Percentiles rank a stretch among this genome's conserved stretches.
phyloP scores from a whole-genome alignment of 2,888 invertebrate species.

The Rhopalosiphum nymphaeae region DNA sequence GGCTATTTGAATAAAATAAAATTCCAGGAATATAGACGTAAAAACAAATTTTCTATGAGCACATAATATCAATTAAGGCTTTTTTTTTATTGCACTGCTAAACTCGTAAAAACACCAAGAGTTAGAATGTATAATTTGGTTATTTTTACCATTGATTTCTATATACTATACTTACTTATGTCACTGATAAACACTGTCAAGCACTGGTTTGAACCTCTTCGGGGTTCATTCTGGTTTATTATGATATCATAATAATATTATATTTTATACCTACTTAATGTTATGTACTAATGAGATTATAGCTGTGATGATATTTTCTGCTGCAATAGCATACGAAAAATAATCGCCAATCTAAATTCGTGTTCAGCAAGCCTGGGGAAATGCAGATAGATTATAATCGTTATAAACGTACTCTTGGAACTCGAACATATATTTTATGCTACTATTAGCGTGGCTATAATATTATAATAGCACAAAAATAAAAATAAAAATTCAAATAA shows the following conservation, averaged over 20 bases:
- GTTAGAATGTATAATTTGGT: background rate
- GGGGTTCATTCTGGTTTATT: background rate
- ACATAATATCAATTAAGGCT: background rate
- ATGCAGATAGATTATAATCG: background rate
- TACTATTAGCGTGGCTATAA: background rate
- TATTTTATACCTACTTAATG: too few relatives aligned
- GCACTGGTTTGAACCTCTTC: background rate
- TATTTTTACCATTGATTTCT: background rate
- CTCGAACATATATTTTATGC: background rate
- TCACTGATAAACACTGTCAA: background rate
- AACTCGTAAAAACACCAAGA: background rate
- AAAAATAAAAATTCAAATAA: background rate
- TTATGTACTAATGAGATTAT: background rate
- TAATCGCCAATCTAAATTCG: background rate
- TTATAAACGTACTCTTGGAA: background rate
- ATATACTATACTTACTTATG: background rate
- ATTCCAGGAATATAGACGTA: background rate
- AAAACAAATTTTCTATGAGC: background rate
- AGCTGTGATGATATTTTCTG: background rate
- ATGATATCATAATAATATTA: background rate
- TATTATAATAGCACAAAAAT: background rate
- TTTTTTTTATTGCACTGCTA: background rate
- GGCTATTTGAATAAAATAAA: background rate
- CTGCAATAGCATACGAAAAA: background rate
- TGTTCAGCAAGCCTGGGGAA: background rate